phyloP scores from a whole-genome alignment of 2,113 vertebrate species.

The Psophia crepitans region DNA sequence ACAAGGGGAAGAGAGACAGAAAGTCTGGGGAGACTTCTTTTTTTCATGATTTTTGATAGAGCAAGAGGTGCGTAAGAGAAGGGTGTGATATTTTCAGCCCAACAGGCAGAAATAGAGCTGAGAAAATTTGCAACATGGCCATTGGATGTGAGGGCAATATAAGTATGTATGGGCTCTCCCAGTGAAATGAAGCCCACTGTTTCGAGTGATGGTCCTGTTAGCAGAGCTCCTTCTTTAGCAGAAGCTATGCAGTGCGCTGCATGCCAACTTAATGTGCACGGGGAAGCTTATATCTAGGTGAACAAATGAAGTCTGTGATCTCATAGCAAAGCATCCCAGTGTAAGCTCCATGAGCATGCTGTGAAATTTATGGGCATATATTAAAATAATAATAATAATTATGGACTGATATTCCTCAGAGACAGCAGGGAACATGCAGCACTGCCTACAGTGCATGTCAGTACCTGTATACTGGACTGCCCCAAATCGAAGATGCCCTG shows the following conservation, averaged over 20 bases:
- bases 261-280: background rate
- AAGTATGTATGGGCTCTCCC: background rate
- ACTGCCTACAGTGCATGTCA: background rate
- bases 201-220: background rate
- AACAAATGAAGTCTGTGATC: background rate
- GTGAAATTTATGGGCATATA: background rate
- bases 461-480: background rate
- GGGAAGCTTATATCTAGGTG: background rate
- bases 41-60: background rate
- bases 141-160: background rate
- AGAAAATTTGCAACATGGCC: background rate
- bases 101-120: background rate
- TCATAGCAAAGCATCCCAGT: background rate
- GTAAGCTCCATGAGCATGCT: background rate
- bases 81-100: background rate
- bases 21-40: background rate
- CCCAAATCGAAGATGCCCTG: background rate
- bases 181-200: background rate
- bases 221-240: background rate
- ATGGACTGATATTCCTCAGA: background rate
- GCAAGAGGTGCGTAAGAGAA: background rate
- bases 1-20: background rate
- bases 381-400: background rate
- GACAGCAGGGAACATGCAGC: background rate
- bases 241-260: background rate